Evolutionary conservation across 2,113 vertebrate genomes (phyloP), one percentile per base, ranked within the genome.

Genomic region (Macrotis lagotis): DNA sequence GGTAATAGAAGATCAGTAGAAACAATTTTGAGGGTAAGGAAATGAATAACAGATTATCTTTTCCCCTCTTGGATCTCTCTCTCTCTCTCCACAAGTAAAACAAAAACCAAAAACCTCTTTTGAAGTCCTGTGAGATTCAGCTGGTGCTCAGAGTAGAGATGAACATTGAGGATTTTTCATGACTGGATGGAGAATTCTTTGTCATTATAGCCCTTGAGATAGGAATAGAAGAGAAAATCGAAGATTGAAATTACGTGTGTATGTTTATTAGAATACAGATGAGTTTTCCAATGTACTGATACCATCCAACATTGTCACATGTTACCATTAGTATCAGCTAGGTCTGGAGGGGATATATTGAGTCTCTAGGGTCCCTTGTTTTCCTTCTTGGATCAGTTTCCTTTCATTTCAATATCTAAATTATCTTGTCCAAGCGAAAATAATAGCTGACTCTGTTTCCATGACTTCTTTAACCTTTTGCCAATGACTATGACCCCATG

Each of bases 361-460:
- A 24, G 25, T 96, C 94, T 66, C 1, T 88, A 31, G 59, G 88
- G 92, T 37, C 95, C 47, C 92, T 89, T 94, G 48, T 93, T 97
- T 92, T 96, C 96, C 51, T 96, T 22, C 10, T 48, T 88, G 91
- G 28, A 59, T 3, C 12, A 49, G 14, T 94, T 49, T 93, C 93
- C 92, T 26, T 95, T 96, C 0, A 0, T 97, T 95, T 98, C 89
- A 94, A 94, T 91, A 89, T 94, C 94, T 26, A 92, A 91, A 48
- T 96, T 93, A 96, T 97, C 92, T 52, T 59, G 92, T 50, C 0
- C 24, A 97, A 93, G 91, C 51, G 48, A 96, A 97, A 94, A 88
- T 37, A 88, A 94, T 91, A 48, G 90, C 94, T 96, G 94, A 95
- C 93, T 96, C 95, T 92, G 95, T 91, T 94, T 89, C 90, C 50